phyloP scores from a whole-genome alignment of 2,797 vertebrate genomes.

The Scarus forsteni region DNA sequence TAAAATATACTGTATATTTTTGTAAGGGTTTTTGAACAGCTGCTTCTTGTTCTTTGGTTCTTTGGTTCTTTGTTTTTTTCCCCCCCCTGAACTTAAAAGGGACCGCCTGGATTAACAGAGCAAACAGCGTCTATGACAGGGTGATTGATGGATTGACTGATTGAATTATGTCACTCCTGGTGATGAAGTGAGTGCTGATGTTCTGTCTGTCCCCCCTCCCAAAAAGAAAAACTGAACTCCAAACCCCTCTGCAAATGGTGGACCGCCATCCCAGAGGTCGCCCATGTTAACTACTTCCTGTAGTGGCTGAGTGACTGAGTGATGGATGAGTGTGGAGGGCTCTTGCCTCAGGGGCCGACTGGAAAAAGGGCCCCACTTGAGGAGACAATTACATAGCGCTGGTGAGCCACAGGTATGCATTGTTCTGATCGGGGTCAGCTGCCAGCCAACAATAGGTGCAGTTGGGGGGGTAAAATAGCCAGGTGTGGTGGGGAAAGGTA shows the following conservation, averaged over 20 bases:
- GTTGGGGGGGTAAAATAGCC: constrained; percentile 78
- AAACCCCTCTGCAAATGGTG: constrained; percentile 27
- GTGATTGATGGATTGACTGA: constrained; percentile 67
- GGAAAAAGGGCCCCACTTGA: constrained; percentile 73
- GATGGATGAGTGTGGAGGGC: constrained; percentile 75
- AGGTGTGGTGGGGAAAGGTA: constrained; percentile 80
- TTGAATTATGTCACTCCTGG: constrained; percentile 57
- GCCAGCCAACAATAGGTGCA: constrained; percentile 72
- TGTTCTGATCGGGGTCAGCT: constrained; percentile 80
- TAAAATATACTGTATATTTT: background rate
- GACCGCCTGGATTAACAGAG: constrained; percentile 35
- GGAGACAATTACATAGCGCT: constrained; percentile 77
- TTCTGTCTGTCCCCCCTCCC: constrained; percentile 46
- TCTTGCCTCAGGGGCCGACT: constrained; percentile 66
- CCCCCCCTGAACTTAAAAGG: constrained; percentile 57
- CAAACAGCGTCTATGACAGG: constrained; percentile 47
- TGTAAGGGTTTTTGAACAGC: background rate
- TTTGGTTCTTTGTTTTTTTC: too few relatives aligned
- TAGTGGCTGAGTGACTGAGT: constrained; percentile 80
- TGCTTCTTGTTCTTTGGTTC: constrained; percentile 5
- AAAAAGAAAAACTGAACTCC: constrained; percentile 47
- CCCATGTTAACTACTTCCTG: constrained; percentile 83
- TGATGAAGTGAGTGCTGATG: constrained; percentile 63
- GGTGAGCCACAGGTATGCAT: constrained; percentile 83
- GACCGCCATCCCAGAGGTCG: constrained; percentile 69